Percentiles rank a stretch among this genome's conserved stretches.
Evolutionary conservation across 2,113 vertebrate genomes (phyloP).

Genomic region (Ophthalmotilapia sp.): DNA sequence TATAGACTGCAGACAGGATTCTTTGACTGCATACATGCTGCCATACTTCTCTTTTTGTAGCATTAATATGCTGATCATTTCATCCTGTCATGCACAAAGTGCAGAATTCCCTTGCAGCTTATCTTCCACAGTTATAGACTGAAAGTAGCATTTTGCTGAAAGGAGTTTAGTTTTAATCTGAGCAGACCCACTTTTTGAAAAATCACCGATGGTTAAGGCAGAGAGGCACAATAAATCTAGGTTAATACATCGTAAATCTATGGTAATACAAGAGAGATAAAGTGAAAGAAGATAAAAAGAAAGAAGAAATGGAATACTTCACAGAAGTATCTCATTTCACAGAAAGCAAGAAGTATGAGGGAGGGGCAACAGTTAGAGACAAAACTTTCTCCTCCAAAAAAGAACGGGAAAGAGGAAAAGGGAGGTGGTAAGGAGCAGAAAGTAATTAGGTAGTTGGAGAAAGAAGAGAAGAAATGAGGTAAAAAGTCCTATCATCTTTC

Average conservation of each 20-base stretch:
- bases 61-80: not conserved
- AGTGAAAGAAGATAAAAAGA: not conserved
- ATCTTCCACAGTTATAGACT: not conserved
- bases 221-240: not conserved
- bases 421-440: not conserved
- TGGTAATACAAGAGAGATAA: constrained; percentile 2
- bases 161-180: not conserved
- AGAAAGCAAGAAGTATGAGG: not conserved
- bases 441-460: constrained; percentile 14
- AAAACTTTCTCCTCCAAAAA: not conserved
- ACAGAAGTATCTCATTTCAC: not conserved
- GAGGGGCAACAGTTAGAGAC: not conserved
- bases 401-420: not conserved
- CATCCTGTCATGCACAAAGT: not conserved
- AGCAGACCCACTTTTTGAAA: not conserved
- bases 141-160: not conserved
- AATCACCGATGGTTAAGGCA: not conserved
- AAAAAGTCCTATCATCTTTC: constrained; percentile 5
- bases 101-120: not conserved
- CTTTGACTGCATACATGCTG: not conserved
- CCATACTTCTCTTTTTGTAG: fast-evolving
- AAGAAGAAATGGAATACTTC: not conserved
- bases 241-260: constrained; percentile 7
- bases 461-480: not conserved
- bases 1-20: not conserved